Evolutionary conservation across 1,140 invertebrate species (phyloP).

Genomic region (Pachypeltis micranthus): DNA sequence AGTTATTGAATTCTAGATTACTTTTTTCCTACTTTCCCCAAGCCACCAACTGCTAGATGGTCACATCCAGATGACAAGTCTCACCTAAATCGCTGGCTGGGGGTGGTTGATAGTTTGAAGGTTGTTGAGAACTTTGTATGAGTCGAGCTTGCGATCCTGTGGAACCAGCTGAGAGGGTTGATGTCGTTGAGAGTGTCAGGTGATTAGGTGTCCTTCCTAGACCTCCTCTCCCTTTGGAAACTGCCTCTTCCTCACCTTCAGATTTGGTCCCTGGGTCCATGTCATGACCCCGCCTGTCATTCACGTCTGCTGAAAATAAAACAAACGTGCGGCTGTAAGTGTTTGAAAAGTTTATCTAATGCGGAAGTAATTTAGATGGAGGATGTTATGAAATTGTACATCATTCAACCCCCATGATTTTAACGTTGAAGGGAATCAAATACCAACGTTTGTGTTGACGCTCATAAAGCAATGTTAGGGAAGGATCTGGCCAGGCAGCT

Average conservation of each 20-base stretch:
- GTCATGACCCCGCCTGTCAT: conserved; percentile 35
- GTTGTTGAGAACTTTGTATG: conserved; percentile 85
- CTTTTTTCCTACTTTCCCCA: too few species aligned
- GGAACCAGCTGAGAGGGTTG: conserved; percentile 84
- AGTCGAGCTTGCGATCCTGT: conserved; percentile 84
- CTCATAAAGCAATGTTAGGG: too few species aligned
- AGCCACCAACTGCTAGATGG: too few species aligned
- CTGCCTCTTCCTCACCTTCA: conserved; percentile 69
- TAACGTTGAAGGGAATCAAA: background rate
- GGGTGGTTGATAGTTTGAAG: conserved; percentile 74
- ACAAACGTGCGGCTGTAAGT: too few species aligned
- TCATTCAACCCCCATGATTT: too few species aligned
- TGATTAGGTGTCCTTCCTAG: conserved; percentile 83
- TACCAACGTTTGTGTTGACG: too few species aligned
- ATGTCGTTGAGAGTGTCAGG: conserved; percentile 81
- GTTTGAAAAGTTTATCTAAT: too few species aligned
- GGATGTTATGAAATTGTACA: too few species aligned
- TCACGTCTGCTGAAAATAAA: conserved; percentile 27
- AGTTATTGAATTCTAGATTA: too few species aligned
- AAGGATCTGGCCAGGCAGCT: too few species aligned
- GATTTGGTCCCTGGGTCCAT: conserved; percentile 67
- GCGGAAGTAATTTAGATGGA: too few species aligned
- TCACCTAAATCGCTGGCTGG: conserved; percentile 72
- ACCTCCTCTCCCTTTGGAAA: conserved; percentile 49
- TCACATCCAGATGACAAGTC: too few species aligned